Base-by-base conservation (phyloP, 2,888 invertebrate genomes). In the Synergus umbraculus region DNA sequence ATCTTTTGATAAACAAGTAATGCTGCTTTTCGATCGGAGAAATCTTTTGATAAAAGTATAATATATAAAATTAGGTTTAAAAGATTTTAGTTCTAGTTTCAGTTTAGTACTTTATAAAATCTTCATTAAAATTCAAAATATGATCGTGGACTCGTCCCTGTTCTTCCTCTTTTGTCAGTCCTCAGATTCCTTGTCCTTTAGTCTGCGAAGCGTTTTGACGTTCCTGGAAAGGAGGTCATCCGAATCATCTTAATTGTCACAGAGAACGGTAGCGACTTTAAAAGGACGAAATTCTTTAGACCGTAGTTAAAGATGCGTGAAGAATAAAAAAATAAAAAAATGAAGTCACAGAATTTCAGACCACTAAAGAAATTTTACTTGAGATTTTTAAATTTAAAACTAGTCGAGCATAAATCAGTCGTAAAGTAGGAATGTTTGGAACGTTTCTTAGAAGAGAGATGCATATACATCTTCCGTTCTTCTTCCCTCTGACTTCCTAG, bases 231-330 rank as follows among this genome's bases (percentile, higher is more conserved):
- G 54, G 49, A 4, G 69, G 73, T 73, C 73, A 54, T 73, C 73
- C 37, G 73, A 73, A 73, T 73, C 49, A 73, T 73, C 73, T 73
- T 49, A 73, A 73, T 73, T 73, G 73, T 73, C 66, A n/a, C 46
- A 12, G 54, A 29, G 65, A 41, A 46, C 66, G 67, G 66, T 54
- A 78, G 54, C 67, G 15, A 76, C 58, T 58, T 41, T 65, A 43
- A 76, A 46, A 78, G 49, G 64, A 77, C 64, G 77, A 79, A 65
- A 78, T 67, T 58, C 43, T 46, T 49, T 13, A 41, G 54, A 63
- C 49, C 43, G 49, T 44, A 9, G 69, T 8, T 69, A 49, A 29
- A 69, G 44, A 15, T 69, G 69, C 49, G 69, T 69, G 22, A 15
- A 15, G 22, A 22, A 49, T 29, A 9, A 69, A 46, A 69, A 22